Conservation (phyloP, 2,113 vertebrate genomes). For the Morone saxatilis region DNA sequence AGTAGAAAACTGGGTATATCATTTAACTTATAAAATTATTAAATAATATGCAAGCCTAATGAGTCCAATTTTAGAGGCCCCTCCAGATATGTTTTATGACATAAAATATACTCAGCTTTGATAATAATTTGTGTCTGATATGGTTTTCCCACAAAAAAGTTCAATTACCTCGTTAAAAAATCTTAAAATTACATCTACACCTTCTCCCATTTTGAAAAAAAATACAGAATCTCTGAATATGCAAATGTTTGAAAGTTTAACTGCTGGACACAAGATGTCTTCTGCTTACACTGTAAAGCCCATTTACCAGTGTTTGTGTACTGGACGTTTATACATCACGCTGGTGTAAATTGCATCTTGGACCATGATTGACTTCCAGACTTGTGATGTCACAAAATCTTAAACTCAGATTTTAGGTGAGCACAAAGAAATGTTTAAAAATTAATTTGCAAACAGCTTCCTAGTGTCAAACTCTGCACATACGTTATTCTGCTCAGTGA, state of each 20-base stretch:
- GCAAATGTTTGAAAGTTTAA: background rate
- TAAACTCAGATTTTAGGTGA: background rate
- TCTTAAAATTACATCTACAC: background rate
- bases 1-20: background rate
- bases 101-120: constrained; percentile 5
- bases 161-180: background rate
- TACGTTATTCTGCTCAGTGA: background rate
- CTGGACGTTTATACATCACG: background rate
- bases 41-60: constrained; percentile 7
- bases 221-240: background rate
- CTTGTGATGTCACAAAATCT: background rate
- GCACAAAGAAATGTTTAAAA: background rate
- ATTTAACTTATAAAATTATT: constrained; percentile 18
- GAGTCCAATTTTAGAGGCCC: background rate
- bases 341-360: background rate
- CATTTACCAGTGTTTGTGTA: background rate
- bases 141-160: background rate
- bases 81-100: background rate
- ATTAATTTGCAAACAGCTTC: background rate
- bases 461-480: background rate
- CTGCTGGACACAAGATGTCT: background rate
- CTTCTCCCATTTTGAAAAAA: background rate
- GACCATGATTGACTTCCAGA: background rate
- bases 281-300: background rate
- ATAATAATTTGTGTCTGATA: background rate